Conservation (phyloP, 2,888 invertebrate species). For the Lottia gigantea region DNA sequence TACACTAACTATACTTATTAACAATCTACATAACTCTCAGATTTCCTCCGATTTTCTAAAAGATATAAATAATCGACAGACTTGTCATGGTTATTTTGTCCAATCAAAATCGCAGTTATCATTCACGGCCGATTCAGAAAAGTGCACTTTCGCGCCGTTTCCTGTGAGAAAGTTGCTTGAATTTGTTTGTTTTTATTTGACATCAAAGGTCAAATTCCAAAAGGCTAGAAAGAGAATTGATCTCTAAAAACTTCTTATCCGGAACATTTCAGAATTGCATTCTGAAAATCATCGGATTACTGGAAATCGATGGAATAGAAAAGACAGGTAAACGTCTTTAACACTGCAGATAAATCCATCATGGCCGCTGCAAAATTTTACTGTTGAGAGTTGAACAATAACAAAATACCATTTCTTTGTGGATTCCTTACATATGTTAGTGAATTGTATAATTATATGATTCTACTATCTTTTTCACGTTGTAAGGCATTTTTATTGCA, state of each 20-base stretch:
- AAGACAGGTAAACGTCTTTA: background rate
- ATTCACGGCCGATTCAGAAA: background rate
- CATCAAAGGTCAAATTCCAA: slow-evolving; percentile 3
- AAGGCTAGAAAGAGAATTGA: too few species aligned
- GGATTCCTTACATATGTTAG: too few species aligned
- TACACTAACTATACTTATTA: too few species aligned
- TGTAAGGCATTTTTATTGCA: too few species aligned
- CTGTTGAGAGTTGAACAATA: background rate
- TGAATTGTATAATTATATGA: too few species aligned
- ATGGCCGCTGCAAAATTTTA: slow-evolving; percentile 19
- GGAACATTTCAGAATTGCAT: background rate
- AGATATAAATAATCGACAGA: too few species aligned
- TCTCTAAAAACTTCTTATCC: background rate
- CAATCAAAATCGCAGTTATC: slow-evolving; percentile 23
- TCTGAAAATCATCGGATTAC: too few species aligned
- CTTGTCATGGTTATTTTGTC: slow-evolving; percentile 9
- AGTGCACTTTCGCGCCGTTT: slow-evolving; percentile 41
- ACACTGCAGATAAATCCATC: slow-evolving; percentile 14
- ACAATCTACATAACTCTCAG: too few species aligned
- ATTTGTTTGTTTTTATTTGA: background rate
- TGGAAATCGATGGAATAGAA: background rate
- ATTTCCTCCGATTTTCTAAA: too few species aligned
- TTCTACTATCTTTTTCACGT: too few species aligned
- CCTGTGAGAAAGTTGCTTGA: slow-evolving; percentile 22
- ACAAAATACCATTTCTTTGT: too few species aligned